A percentile compares a stretch with the other conserved stretches of the same genome.
Evolutionary conservation across 2,797 vertebrate genomes (phyloP).

Genomic region (Gallirallus australis): DNA sequence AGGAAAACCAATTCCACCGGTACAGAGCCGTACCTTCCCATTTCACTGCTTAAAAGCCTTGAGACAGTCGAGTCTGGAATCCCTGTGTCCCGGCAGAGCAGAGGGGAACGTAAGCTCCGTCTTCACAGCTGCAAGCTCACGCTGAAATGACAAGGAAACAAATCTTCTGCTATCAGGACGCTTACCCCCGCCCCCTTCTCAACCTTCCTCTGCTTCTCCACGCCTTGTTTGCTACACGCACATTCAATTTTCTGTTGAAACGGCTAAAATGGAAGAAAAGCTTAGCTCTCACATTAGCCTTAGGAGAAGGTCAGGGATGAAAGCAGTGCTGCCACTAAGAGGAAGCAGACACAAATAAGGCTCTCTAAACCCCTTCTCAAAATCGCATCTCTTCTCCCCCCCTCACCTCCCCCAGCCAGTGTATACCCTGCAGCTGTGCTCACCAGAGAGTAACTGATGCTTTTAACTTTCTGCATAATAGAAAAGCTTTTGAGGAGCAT

Average conservation of each 20-base stretch:
- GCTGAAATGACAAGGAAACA: conserved; percentile 24
- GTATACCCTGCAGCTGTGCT: conserved; percentile 41
- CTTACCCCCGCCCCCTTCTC: neutral
- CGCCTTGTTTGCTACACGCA: neutral
- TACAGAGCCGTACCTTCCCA: neutral
- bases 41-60: neutral
- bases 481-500: conserved; percentile 13
- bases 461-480: conserved; percentile 49
- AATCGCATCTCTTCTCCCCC: conserved; percentile 7
- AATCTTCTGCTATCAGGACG: neutral
- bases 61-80: neutral
- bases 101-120: neutral
- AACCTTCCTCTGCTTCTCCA: neutral
- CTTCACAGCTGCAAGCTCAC: conserved; percentile 4
- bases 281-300: conserved; percentile 38
- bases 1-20: neutral
- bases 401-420: neutral
- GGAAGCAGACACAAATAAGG: conserved; percentile 50
- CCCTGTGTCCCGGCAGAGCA: neutral
- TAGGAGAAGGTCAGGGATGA: conserved; percentile 55
- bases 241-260: conserved; percentile 44
- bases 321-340: conserved; percentile 51
- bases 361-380: conserved; percentile 27
- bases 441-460: conserved; percentile 24
- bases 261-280: conserved; percentile 58